Conservation (phyloP, 2,113 vertebrate genomes). For the Mustela nigripes region DNA sequence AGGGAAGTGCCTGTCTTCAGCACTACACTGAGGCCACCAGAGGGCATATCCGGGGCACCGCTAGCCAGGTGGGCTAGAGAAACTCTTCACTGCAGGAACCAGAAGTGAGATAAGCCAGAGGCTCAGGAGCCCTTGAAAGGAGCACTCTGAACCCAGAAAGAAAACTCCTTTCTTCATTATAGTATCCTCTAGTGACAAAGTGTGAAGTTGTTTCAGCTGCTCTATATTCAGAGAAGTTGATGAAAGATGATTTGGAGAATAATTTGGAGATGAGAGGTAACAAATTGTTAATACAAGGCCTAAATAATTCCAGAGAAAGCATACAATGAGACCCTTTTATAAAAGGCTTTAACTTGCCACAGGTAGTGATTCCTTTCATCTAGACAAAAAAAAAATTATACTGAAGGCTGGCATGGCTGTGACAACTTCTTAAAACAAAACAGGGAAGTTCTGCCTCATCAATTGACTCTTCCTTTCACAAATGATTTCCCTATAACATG, state of each 20-base stretch:
- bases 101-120: neutral
- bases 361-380: no score
- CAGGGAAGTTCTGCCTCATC: neutral
- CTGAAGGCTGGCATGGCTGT: neutral
- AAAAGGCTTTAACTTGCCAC: no score
- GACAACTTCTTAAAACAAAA: neutral
- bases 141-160: neutral
- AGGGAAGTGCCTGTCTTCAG: neutral
- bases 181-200: neutral
- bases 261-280: neutral
- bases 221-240: neutral
- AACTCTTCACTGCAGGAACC: neutral
- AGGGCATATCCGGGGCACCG: accelerated
- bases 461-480: neutral
- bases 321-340: neutral
- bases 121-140: neutral
- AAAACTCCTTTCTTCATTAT: neutral
- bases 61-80: neutral
- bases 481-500: neutral
- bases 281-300: neutral
- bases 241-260: neutral
- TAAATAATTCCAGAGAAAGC: neutral
- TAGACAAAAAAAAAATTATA: no score
- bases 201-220: neutral
- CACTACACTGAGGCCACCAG: neutral